phyloP scores from a whole-genome alignment of 2,797 vertebrate genomes.

The Octomys mimax region DNA sequence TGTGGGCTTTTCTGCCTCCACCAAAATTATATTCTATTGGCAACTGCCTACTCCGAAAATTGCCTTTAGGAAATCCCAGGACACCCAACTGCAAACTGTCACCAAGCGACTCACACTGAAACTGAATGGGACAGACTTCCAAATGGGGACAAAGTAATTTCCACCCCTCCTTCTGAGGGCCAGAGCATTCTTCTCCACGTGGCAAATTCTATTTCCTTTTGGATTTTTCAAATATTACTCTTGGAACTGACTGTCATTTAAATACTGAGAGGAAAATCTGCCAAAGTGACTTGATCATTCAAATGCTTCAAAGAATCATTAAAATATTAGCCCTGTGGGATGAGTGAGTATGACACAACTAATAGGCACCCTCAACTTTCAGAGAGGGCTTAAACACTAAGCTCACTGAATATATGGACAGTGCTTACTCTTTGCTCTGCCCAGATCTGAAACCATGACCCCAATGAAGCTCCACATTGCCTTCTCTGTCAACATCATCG shows the following conservation, averaged over 20 bases:
- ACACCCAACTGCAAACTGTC: neutral
- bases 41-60: neutral
- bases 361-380: neutral
- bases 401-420: neutral
- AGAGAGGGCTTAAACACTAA: neutral
- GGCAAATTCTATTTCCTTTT: conserved; percentile 44
- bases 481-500: neutral
- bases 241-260: conserved; percentile 59
- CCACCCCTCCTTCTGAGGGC: conserved; percentile 20
- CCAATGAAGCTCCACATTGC: neutral
- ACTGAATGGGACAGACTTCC: neutral
- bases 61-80: neutral
- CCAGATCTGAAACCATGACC: neutral
- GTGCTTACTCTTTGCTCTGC: neutral
- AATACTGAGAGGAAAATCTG: conserved; percentile 61
- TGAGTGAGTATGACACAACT: neutral
- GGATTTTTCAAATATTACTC: conserved; percentile 61
- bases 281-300: conserved; percentile 47
- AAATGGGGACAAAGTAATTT: neutral
- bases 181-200: conserved; percentile 5
- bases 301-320: conserved; percentile 58
- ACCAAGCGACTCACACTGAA: neutral
- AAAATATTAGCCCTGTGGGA: neutral
- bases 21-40: conserved; percentile 4
- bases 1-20: conserved; percentile 14